Evolutionary conservation across 1,140 invertebrate species (phyloP), one percentile per base, ranked within the genome.

Genomic region (Amphibalanus amphitrite): DNA sequence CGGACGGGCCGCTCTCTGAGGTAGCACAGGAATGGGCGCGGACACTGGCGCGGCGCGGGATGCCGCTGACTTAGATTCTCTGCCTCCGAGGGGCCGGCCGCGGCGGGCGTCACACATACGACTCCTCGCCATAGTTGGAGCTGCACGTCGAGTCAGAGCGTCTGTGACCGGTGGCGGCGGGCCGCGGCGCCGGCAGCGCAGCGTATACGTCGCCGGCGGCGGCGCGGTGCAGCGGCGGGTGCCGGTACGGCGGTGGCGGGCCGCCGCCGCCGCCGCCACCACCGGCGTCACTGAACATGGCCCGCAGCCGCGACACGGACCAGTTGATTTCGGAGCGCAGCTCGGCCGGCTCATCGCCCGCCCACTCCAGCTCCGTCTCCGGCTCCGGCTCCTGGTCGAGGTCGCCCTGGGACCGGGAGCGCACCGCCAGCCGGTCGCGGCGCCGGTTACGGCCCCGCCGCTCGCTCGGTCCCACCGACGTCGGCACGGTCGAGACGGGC

Each of bases 351-450:
- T 74, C 73, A 30, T 74, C 73, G 8, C 74, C 74, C 26, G 76
- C 75, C 26, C 76, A 76, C 28, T 77, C 74, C 13, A 72, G 73
- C 30, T 75, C 75, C 17, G 76, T 75, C 28, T 70, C 72, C 40
- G 74, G 73, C n/a, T 73, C 73, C 30, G 80, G 83, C n/a, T 67
- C 65, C 26, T 26, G 65, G 28, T 86, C 84, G 0, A 85, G 85
- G 0, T 85, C 84, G n/a, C 86, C 74, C 73, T 87, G 85, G 73
- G 84, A 80, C 4, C 87, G 79, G 67, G 73, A 70, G n/a, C 70
- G 71, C 30, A 73, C 4, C 30, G 72, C 74, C 29, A 73, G 73
- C 59, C 71, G 70, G 30, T 71, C 65, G 25, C 40, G 67, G 25
- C 70, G 65, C n/a, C 33, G 70, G 67, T 71, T 71, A 28, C 70